Conservation (phyloP, 1,140 invertebrate species). For the Leptopilina clavipes region DNA sequence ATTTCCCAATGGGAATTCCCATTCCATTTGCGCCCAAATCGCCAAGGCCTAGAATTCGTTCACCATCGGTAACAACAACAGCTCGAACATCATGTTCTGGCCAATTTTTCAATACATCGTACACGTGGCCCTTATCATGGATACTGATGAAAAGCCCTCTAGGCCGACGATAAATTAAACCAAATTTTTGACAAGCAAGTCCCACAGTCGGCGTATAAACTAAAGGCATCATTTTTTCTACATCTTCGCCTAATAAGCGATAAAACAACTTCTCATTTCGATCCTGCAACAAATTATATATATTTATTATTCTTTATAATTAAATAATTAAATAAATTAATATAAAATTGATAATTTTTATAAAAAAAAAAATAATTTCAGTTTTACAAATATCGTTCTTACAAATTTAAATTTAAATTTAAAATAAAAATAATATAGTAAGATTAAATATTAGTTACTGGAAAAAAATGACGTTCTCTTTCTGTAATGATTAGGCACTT, state of each 20-base stretch:
- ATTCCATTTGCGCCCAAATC: constrained; percentile 96
- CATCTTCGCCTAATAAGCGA: constrained; percentile 90
- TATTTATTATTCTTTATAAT: no score
- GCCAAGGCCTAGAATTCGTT: constrained; percentile 93
- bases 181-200: constrained; percentile 96
- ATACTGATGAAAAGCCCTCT: constrained; percentile 97
- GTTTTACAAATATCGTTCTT: background rate
- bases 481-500: background rate
- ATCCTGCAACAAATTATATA: constrained; percentile 76
- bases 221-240: constrained; percentile 91
- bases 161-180: constrained; percentile 92
- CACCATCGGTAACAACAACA: constrained; percentile 95
- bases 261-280: constrained; percentile 95
- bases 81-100: constrained; percentile 92
- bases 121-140: constrained; percentile 94
- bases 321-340: no score
- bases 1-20: constrained; percentile 95
- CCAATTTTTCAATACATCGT: constrained; percentile 89
- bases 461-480: background rate
- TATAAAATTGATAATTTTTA: no score
- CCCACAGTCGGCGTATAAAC: constrained; percentile 97
- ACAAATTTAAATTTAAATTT: background rate
- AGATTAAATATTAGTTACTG: background rate
- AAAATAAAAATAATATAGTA: background rate
- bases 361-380: no score